Evolutionary conservation across 2,888 invertebrate genomes (phyloP).

Genomic region (Junonia oenone): DNA sequence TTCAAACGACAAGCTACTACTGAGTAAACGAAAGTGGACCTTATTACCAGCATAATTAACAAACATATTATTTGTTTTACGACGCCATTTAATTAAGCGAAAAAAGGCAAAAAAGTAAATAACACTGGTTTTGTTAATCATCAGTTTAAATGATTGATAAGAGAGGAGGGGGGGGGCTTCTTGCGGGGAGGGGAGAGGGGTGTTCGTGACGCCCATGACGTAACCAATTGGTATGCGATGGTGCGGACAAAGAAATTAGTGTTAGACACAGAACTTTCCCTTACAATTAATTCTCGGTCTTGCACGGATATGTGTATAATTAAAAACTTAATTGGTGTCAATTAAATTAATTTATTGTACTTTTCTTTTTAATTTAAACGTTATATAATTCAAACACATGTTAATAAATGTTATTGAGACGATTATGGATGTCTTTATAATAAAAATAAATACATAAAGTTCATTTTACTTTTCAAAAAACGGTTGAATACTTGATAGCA

Average conservation of each 20-base stretch:
- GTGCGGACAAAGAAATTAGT: slow-evolving; percentile 50
- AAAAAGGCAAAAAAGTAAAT: slow-evolving; percentile 21
- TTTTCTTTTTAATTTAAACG: background rate
- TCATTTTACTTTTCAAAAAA: background rate
- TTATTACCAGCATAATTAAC: slow-evolving; percentile 1
- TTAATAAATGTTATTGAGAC: background rate
- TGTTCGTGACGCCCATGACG: slow-evolving; percentile 55
- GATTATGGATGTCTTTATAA: background rate
- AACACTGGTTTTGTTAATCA: slow-evolving; percentile 38
- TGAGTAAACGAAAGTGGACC: slow-evolving; percentile 1
- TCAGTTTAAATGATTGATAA: slow-evolving; percentile 57
- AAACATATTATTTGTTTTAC: slow-evolving; percentile 2
- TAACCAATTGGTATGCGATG: slow-evolving; percentile 65
- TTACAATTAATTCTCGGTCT: slow-evolving; percentile 18
- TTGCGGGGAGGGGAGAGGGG: slow-evolving; percentile 33
- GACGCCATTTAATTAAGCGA: background rate
- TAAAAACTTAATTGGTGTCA: background rate
- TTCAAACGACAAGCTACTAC: background rate
- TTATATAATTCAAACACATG: background rate
- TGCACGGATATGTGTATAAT: slow-evolving; percentile 6
- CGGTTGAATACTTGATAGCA: background rate
- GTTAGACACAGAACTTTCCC: slow-evolving; percentile 31
- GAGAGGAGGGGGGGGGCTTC: slow-evolving; percentile 2
- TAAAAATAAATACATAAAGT: background rate
- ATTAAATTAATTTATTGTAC: background rate